Evolutionary conservation across 2,113 vertebrate genomes (phyloP), one percentile per base, ranked within the genome.

Genomic region (Carassius gibelio): DNA sequence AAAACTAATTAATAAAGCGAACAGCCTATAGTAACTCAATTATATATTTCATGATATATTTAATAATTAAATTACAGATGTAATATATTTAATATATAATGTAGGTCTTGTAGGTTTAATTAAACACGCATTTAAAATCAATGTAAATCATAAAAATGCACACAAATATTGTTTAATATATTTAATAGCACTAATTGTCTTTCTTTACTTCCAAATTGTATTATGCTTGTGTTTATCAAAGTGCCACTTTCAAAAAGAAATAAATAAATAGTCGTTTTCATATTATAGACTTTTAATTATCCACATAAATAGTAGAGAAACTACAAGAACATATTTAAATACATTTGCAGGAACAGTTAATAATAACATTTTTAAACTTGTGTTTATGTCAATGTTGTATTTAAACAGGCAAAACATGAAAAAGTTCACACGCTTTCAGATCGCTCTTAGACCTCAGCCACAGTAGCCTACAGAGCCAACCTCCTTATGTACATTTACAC

Each of bases 301-400:
- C 94, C 97, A 98, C 98, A 97, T 96, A 96, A 98, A 97, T 97
- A 95, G 96, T 97, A 97, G 96, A 98, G 96, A 98, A 98, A 99
- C 95, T 96, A 97, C 97, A 96, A 93, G 93, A 95, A 97, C 97
- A 96, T 96, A 94, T 96, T 92, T 98, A 97, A 98, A 98, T 98
- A 97, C 96, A 95, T 97, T 96, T 97, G 94, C 95, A 94, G 96
- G 95, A 96, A 95, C 96, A 96, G 95, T 94, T 91, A 94, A 96
- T 97, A 96, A 89, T 92, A 93, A 91, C 89, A 90, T 88, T 81
- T 88, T 86, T 38, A 80, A 89, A 89, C 89, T 89, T 62, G 90
- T 87, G 86, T 87, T 92, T 87, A 90, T 90, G 91, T 92, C 87
- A 91, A 82, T 96, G 95, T 93, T 96, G 94, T 94, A 92, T 96